Evolutionary conservation across 2,113 vertebrate species (phyloP).

Genomic region (Microcebus lehilahytsara): DNA sequence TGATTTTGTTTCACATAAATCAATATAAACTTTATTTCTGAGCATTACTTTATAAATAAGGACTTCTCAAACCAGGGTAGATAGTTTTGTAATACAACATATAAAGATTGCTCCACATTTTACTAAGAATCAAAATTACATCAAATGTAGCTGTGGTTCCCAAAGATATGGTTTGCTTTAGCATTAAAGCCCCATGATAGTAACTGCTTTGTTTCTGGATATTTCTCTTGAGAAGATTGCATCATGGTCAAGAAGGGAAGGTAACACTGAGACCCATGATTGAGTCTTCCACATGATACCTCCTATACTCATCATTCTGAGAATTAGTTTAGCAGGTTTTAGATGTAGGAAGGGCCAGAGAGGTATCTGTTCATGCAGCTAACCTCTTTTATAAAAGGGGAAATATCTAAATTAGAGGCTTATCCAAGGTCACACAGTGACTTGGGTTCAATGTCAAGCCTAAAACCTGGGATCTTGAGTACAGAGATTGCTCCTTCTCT

Average conservation of each 20-base stretch:
- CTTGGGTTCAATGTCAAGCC: background rate
- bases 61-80: background rate
- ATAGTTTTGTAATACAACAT: conserved; percentile 28
- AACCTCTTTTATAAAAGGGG: background rate
- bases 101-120: conserved; percentile 31
- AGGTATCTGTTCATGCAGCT: background rate
- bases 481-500: background rate
- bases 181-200: background rate
- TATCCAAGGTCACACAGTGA: background rate
- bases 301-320: conserved; percentile 3
- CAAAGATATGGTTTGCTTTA: conserved; percentile 26
- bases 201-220: conserved; percentile 36
- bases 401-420: conserved; percentile 12
- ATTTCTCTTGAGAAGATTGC: conserved; percentile 34
- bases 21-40: conserved; percentile 39
- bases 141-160: conserved; percentile 8
- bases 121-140: conserved; percentile 42
- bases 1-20: conserved; percentile 51
- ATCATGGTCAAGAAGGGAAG: background rate
- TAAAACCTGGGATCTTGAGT: background rate
- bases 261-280: conserved; percentile 29
- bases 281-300: background rate
- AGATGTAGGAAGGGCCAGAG: background rate
- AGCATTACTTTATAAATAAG: conserved; percentile 45
- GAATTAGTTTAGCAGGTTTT: conserved; percentile 30